Evolutionary conservation across 2,113 vertebrate species (phyloP).

Genomic region (Chloroceryle aenea): DNA sequence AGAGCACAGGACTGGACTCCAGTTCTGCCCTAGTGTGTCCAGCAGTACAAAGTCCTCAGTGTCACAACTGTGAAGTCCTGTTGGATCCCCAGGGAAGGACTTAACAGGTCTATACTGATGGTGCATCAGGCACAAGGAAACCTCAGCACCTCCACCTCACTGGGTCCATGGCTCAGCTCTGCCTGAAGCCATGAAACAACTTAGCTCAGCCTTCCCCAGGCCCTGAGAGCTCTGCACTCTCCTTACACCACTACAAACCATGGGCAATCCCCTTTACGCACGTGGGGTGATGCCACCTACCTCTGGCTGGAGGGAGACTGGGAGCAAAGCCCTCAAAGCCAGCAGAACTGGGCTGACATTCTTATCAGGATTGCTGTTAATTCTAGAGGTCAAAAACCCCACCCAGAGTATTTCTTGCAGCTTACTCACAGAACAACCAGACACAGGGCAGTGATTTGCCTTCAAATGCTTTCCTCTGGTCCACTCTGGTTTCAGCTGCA

Average conservation of each 20-base stretch:
- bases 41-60: background rate
- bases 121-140: background rate
- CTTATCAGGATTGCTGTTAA: background rate
- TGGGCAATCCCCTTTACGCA: fast-evolving
- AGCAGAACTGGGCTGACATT: background rate
- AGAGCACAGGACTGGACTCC: background rate
- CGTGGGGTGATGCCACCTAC: background rate
- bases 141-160: background rate
- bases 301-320: background rate
- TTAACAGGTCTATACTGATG: fast-evolving
- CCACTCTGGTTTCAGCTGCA: background rate
- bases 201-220: background rate
- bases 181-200: background rate
- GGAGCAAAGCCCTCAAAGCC: background rate
- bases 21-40: background rate
- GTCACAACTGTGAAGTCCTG: fast-evolving
- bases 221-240: fast-evolving
- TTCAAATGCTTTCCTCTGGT: background rate
- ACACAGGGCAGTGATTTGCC: background rate
- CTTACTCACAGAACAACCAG: background rate
- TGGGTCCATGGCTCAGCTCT: background rate
- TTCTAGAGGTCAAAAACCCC: background rate
- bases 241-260: background rate
- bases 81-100: background rate
- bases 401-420: background rate